phyloP scores from a whole-genome alignment of 2,888 invertebrate species.

The Diogma glabrata region DNA sequence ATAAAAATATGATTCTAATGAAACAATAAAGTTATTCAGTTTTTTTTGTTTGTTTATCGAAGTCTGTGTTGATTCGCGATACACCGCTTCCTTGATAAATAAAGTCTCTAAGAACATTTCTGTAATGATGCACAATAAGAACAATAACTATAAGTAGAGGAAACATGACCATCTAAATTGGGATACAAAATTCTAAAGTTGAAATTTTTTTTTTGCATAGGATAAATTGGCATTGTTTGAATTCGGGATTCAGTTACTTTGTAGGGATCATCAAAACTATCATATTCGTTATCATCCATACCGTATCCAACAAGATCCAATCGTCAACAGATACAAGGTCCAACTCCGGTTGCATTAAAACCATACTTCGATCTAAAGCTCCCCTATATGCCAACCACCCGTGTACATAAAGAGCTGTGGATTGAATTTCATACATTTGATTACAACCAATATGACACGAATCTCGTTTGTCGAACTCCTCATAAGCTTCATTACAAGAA shows the following conservation, averaged over 20 bases:
- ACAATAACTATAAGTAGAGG: conserved; percentile 7
- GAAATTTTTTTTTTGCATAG: conserved; percentile 6
- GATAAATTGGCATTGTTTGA: conserved; percentile 11
- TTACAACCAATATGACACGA: conserved; percentile 12
- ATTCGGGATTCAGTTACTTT: conserved; percentile 9
- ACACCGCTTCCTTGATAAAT: no score
- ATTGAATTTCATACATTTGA: conserved; percentile 14
- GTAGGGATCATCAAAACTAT: conserved; percentile 10
- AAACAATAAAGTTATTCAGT: conserved; percentile 13
- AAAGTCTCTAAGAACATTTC: conserved; percentile 6
- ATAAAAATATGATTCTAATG: conserved; percentile 13
- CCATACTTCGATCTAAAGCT: conserved; percentile 10
- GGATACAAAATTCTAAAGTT: conserved; percentile 12
- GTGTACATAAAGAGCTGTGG: conserved; percentile 12
- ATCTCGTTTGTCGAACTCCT: conserved; percentile 2
- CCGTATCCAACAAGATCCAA: conserved; percentile 14
- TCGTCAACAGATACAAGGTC: conserved; percentile 14
- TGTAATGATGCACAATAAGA: conserved; percentile 8
- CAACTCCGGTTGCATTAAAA: conserved; percentile 13
- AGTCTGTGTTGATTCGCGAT: no score
- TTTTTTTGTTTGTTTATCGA: no score
- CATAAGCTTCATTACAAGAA: conserved; percentile 13
- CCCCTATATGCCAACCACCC: conserved; percentile 16
- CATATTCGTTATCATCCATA: conserved; percentile 10
- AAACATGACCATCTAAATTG: conserved; percentile 13